Percentiles rank a stretch among this genome's conserved stretches.
phyloP scores from a whole-genome alignment of 2,113 vertebrate species.

The Hypocryptadius cinnamomeus region DNA sequence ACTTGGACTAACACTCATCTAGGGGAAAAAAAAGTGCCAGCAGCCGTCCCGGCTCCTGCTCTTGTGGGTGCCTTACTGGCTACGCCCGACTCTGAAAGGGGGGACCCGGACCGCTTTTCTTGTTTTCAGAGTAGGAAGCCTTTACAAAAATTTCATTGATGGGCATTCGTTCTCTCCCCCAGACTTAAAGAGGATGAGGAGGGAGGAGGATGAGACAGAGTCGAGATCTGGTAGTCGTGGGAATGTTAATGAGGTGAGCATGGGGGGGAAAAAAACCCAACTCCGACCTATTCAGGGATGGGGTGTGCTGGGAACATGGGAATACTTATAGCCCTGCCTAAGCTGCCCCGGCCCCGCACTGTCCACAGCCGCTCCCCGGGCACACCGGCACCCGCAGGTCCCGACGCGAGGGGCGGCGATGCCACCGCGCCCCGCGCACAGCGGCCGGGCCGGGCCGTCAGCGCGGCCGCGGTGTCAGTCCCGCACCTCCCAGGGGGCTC shows the following conservation, averaged over 20 bases:
- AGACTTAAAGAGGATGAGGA: neutral
- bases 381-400: neutral
- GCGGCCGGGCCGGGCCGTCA: neutral
- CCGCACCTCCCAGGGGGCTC: neutral
- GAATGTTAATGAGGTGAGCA: constrained; percentile 14
- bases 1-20: neutral
- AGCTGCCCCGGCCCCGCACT: neutral
- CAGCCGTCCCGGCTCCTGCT: neutral
- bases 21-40: neutral
- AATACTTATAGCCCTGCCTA: neutral
- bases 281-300: neutral
- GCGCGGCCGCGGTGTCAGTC: neutral
- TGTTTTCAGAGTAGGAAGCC: neutral
- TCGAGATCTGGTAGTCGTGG: neutral
- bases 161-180: neutral
- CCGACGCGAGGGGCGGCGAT: neutral
- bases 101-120: neutral
- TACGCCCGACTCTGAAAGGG: neutral
- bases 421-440: neutral
- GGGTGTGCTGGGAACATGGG: neutral
- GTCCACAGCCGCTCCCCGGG: neutral
- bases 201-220: neutral
- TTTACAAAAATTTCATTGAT: neutral
- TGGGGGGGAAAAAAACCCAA: fast-evolving
- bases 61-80: neutral